These are phyloP conservation scores for Cheumatopsyche charites DNA, from an alignment of 1,140 invertebrate species.

Conservation along the genomic window DNA sequence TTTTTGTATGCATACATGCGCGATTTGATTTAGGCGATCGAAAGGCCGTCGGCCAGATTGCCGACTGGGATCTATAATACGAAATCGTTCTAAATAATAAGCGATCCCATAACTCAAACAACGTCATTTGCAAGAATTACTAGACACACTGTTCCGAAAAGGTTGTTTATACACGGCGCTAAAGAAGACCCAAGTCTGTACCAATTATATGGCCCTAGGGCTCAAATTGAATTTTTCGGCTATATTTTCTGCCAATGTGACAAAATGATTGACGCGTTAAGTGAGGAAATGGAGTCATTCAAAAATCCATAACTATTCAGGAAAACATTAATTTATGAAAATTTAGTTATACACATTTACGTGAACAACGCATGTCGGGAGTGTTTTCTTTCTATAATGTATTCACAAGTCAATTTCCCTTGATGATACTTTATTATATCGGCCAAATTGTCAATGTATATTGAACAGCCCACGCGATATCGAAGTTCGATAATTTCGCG, in stretches of 20 bases:
- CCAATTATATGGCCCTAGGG: conserved; percentile 10
- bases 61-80: not conserved
- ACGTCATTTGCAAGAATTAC: conserved; percentile 12
- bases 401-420: too few species aligned
- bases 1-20: not conserved
- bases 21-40: conserved; percentile 11
- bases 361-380: too few species aligned
- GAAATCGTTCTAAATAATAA: conserved; percentile 13
- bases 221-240: not conserved
- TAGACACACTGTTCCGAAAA: conserved; percentile 5
- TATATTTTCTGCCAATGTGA: not conserved
- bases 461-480: not conserved
- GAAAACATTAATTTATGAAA: not conserved
- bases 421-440: too few species aligned
- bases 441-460: too few species aligned
- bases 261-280: not conserved
- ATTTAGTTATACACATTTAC: too few species aligned
- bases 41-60: conserved; percentile 1
- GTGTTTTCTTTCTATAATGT: too few species aligned
- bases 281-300: conserved; percentile 1
- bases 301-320: not conserved
- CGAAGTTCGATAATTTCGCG: conserved; percentile 2
- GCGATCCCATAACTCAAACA: conserved; percentile 13
- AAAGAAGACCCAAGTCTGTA: not conserved
- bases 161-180: conserved; percentile 8